Base-by-base conservation (phyloP, 2,888 invertebrate species). In the Lithophane socia region DNA sequence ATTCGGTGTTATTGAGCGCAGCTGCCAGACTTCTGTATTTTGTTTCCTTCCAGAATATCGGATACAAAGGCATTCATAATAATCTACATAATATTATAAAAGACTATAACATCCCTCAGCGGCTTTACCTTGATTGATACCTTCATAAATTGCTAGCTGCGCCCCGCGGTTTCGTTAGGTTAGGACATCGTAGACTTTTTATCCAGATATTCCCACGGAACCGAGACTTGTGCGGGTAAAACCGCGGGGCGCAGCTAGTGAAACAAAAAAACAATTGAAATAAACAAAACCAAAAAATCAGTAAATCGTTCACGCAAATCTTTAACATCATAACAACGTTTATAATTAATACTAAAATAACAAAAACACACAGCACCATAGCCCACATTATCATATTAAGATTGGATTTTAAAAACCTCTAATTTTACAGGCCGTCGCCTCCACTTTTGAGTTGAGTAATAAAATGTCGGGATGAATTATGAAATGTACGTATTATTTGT, bases 381-480 rank as follows among this genome's bases (percentile, higher is more conserved):
- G 77, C 67, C 75, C 86, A 84, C 84, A 87, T 92, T 91, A 84
- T 87, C 89, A 88, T 87, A 87, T 87, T 87, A 84, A 89, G 89
- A 90, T 90, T 89, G 88, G 88, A 90, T 86, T 90, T 90, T 88
- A 86, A 90, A 90, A 90, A 89, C 88, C 86, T 88, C 90, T 91
- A 90, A 91, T 92, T 92, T 90, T 87, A 89, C 91, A 90, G 84
- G 73, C 89, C 88, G 92, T 87, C 91, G 88, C 88, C 67, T 79
- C 56, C 70, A 83, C 73, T 88, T 86, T 81, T 85, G 79, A 87
- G 80, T 84, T 79, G 80, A 75, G 81, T 84, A 67, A 65, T 76
- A 72, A 79, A 76, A 79, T 58, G 58, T 44, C 2, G 69, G 74
- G 29, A 80, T 72, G 76, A 81, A 87, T 86, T 85, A 77, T 73